Percentiles rank a stretch among this genome's conserved stretches.
These are phyloP conservation scores for Podarcis cretensis DNA, from an alignment of 2,113 vertebrate species.

Conservation along the genomic window DNA sequence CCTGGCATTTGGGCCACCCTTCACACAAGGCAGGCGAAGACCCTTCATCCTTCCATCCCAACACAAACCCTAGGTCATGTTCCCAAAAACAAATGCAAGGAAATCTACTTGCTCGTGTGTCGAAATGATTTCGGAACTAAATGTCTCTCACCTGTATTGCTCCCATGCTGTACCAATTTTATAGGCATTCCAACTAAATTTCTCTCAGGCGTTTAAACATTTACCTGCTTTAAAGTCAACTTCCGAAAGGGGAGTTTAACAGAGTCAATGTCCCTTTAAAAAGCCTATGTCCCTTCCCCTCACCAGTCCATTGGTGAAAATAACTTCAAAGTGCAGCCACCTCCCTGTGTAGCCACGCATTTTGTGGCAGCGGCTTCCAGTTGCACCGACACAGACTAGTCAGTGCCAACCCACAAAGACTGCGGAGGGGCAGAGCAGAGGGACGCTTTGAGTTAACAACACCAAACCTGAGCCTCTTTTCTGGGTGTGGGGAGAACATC, in stretches of 20 bases:
- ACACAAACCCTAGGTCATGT: neutral
- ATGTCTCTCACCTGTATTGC: neutral
- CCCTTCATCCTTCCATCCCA: neutral
- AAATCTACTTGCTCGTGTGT: neutral
- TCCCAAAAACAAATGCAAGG: neutral
- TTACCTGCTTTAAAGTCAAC: neutral
- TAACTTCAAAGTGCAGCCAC: neutral
- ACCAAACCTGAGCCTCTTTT: neutral
- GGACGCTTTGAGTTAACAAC: neutral
- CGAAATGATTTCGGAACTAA: neutral
- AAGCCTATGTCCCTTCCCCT: neutral
- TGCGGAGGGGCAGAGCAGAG: neutral
- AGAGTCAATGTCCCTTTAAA: neutral
- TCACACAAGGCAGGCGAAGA: no score
- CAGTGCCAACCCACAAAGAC: neutral
- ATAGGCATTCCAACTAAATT: neutral
- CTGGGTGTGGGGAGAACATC: neutral
- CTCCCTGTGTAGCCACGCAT: neutral
- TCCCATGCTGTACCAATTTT: neutral
- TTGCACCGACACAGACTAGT: neutral
- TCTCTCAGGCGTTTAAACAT: neutral
- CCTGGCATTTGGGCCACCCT: neutral
- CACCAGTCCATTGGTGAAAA: neutral
- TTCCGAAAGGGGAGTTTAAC: neutral
- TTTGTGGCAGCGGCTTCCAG: neutral